phyloP scores from a whole-genome alignment of 2,888 invertebrate species.

The Orthonychiurus folsomi region DNA sequence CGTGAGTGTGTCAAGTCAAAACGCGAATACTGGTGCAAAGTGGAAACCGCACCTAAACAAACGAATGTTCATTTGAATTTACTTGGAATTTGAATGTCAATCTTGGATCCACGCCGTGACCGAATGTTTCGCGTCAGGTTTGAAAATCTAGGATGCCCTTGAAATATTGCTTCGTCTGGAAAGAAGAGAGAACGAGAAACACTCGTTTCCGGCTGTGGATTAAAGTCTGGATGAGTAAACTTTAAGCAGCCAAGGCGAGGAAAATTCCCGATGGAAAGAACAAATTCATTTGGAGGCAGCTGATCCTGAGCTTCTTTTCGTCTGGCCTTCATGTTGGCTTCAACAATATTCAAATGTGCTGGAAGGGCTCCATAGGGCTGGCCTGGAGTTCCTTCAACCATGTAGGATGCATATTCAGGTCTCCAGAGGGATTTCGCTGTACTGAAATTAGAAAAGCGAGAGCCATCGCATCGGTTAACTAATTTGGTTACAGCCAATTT shows the following conservation, averaged over 20 bases:
- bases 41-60: too few species aligned
- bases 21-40: too few species aligned
- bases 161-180: slow-evolving; percentile 87
- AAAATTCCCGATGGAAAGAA: slow-evolving; percentile 86
- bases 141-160: slow-evolving; percentile 90
- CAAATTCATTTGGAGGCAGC: slow-evolving; percentile 66
- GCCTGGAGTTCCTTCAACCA: slow-evolving; percentile 98
- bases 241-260: slow-evolving; percentile 81
- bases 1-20: too few species aligned
- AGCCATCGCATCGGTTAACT: too few species aligned
- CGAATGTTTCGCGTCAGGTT: slow-evolving; percentile 90
- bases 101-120: slow-evolving; percentile 82
- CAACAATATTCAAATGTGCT: slow-evolving; percentile 95
- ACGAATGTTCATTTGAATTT: slow-evolving; percentile 7
- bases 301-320: slow-evolving; percentile 60
- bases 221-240: slow-evolving; percentile 74
- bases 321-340: slow-evolving; percentile 84
- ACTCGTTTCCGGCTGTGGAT: slow-evolving; percentile 60
- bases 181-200: slow-evolving; percentile 81
- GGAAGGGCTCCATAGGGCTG: slow-evolving; percentile 86
- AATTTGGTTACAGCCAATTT: too few species aligned
- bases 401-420: slow-evolving; percentile 97
- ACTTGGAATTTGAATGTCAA: slow-evolving; percentile 94
- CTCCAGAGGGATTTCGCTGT: slow-evolving; percentile 83
- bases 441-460: slow-evolving; percentile 48